phyloP scores from a whole-genome alignment of 2,888 invertebrate genomes.

The Bembecia ichneumoniformis region DNA sequence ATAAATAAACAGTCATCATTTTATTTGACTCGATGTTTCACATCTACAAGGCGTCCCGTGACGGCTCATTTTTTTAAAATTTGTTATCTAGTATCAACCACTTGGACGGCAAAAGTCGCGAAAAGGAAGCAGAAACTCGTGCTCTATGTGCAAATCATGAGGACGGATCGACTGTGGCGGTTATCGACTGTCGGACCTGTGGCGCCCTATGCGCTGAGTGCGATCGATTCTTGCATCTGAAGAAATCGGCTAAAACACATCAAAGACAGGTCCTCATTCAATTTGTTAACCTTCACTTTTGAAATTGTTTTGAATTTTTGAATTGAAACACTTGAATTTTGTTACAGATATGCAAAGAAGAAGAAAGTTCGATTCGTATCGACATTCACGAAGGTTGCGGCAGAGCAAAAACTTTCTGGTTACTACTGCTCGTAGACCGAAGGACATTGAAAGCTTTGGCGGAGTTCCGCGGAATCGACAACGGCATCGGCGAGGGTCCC shows the following conservation, averaged over 20 bases:
- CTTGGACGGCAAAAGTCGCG: neutral
- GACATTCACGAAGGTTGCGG: constrained; percentile 98
- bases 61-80: no score
- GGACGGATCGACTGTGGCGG: constrained; percentile 92
- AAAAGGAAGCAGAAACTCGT: constrained; percentile 35
- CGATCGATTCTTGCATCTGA: constrained; percentile 94
- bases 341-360: constrained; percentile 91
- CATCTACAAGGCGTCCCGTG: no score
- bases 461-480: constrained; percentile 84
- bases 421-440: constrained; percentile 92
- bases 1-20: no score
- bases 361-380: constrained; percentile 95
- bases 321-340: neutral
- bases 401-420: constrained; percentile 95
- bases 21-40: no score
- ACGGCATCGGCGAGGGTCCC: constrained; percentile 17
- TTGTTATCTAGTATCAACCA: neutral
- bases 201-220: constrained; percentile 96
- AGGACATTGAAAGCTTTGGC: constrained; percentile 91
- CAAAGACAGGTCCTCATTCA: constrained; percentile 77
- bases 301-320: neutral
- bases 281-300: neutral
- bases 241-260: constrained; percentile 87
- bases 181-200: constrained; percentile 92
- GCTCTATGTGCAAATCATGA: constrained; percentile 97